Base-by-base conservation (phyloP, 2,113 vertebrate species). In the Tinamus guttatus region DNA sequence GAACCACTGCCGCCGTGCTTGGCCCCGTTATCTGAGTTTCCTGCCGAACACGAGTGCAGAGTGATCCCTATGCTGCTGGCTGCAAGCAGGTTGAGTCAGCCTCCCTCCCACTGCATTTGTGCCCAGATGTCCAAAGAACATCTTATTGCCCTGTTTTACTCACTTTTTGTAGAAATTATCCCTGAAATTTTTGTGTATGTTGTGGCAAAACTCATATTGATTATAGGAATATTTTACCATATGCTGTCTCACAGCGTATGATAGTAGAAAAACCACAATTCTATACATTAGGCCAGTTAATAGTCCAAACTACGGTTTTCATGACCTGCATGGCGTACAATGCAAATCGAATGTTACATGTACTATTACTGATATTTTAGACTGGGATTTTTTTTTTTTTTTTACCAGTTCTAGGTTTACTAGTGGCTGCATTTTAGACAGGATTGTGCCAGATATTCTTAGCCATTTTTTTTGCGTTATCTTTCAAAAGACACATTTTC, bases 1-100 rank as follows among this genome's bases (percentile, higher is more conserved):
- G 41, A 67, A 38, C 1, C 32, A 3, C 0, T 58, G 36, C 47
- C 7, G 6, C 0, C 0, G 12, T 1, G 2, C 3, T 41, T 59
- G 13, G 13, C 90, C 32, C 64, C 18, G 14, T 56, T 28, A 22
- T 21, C 41, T 36, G 34, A 76, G 24, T 47, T 78, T 32, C 34
- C 18, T 40, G 38, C 65, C 69, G 65, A 62, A 24, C 32, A n/a
- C 20, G 24, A 20, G 40, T 45, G 32, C n/a, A 79, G 41, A 63
- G 81, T 36, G 30, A 58, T 27, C 45, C 9, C 12, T 65, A 2
- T 3, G 1, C 43, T 60, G 7, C 14, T 87, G 4, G 69, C 62
- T 87, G 69, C 36, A 75, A 43, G 21, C 63, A 80, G 16, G 7
- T 82, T 87, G 67, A 28, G 3, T 36, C 62, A 91, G 28, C 30